Conservation (phyloP, 2,113 vertebrate species). For the Tupaia tana region DNA sequence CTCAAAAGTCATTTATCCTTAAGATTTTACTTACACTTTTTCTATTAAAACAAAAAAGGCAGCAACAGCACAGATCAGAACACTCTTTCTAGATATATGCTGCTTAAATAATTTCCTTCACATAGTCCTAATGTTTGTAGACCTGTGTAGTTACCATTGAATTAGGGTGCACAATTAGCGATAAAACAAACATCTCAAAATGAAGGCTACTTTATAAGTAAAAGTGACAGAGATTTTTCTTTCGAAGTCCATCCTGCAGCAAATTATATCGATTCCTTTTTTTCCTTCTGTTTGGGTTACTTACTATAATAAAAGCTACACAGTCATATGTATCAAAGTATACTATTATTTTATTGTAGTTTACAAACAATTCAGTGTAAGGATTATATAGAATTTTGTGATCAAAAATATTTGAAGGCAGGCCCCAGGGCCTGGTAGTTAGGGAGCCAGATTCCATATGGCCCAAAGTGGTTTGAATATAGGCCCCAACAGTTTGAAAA, state of each 20-base stretch:
- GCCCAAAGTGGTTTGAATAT: too few species aligned
- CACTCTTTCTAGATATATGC: neutral
- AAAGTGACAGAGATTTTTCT: neutral
- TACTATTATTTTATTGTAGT: neutral
- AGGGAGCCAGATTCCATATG: too few species aligned
- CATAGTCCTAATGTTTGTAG: neutral
- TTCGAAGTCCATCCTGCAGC: neutral
- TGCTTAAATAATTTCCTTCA: slow-evolving; percentile 12
- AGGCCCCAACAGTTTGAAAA: too few species aligned
- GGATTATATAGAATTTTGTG: neutral
- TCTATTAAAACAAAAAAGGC: neutral
- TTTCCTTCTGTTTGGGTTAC: neutral
- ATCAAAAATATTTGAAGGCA: neutral
- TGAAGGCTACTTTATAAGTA: neutral
- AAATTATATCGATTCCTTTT: neutral
- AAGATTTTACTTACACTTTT: slow-evolving; percentile 1
- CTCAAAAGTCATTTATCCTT: slow-evolving; percentile 27
- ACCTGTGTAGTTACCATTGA: neutral
- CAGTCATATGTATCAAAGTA: neutral
- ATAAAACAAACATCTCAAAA: neutral
- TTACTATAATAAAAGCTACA: neutral
- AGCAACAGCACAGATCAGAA: neutral
- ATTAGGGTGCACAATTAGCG: neutral
- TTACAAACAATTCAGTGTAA: neutral
- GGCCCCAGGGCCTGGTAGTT: too few species aligned